A percentile compares a stretch with the other conserved stretches of the same genome.
phyloP scores from a whole-genome alignment of 2,888 invertebrate species.

The Cryptus viduatorius region DNA sequence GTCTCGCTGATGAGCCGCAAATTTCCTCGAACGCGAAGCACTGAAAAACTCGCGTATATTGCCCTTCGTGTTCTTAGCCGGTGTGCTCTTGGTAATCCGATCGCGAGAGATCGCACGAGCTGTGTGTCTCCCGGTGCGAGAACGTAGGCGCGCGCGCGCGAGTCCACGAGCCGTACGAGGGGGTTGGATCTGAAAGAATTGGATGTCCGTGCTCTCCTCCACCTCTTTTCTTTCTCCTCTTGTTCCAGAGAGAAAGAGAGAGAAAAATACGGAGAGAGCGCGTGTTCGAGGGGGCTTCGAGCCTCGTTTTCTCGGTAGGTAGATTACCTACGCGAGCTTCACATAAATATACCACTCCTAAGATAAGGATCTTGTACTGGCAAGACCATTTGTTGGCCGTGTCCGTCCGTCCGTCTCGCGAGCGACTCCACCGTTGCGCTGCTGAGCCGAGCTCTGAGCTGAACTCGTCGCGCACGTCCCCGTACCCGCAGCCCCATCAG shows the following conservation, averaged over 20 bases:
- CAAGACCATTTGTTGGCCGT: slow-evolving; percentile 82
- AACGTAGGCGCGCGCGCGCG: slow-evolving; percentile 67
- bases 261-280: slow-evolving; percentile 5
- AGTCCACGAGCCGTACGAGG: slow-evolving; percentile 20
- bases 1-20: slow-evolving; percentile 39
- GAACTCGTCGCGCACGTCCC: slow-evolving; percentile 57
- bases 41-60: slow-evolving; percentile 23
- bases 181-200: slow-evolving; percentile 58
- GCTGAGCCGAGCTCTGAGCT: slow-evolving; percentile 21
- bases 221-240: slow-evolving; percentile 40
- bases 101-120: slow-evolving; percentile 68
- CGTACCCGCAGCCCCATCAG: slow-evolving; percentile 54
- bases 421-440: slow-evolving; percentile 29
- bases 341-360: slow-evolving; percentile 82
- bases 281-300: slow-evolving; percentile 54
- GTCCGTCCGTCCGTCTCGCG: slow-evolving; percentile 77
- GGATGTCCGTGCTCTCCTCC: slow-evolving; percentile 60
- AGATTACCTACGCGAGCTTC: slow-evolving; percentile 80
- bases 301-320: slow-evolving; percentile 73
- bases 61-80: slow-evolving; percentile 43
- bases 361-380: slow-evolving; percentile 82
- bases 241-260: slow-evolving; percentile 13
- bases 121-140: slow-evolving; percentile 63
- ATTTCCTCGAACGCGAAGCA: slow-evolving; percentile 58
- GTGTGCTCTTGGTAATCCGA: slow-evolving; percentile 68